These are phyloP conservation scores for Trichopria drosophilae DNA, from an alignment of 2,888 invertebrate species.

Conservation along the genomic window DNA sequence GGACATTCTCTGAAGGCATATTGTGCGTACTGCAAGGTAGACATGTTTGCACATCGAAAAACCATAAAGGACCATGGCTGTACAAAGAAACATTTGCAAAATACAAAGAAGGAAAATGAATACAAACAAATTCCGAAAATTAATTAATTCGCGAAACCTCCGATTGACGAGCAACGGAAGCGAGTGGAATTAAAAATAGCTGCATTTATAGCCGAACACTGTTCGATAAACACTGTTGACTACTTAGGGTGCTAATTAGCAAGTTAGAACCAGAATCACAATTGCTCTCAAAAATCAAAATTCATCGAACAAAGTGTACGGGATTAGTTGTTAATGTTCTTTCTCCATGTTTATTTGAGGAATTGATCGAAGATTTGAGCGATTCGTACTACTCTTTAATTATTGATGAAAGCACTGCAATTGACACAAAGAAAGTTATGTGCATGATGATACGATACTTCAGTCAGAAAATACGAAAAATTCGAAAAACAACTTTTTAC, in stretches of 20 bases:
- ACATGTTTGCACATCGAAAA: too few relatives aligned
- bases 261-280: not conserved
- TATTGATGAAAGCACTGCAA: conserved; percentile 35
- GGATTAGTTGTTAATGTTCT: not conserved
- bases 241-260: not conserved
- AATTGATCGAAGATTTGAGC: conserved; percentile 1
- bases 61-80: too few relatives aligned
- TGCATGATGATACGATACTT: conserved; percentile 35
- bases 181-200: conserved; percentile 1
- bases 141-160: too few relatives aligned
- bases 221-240: too few relatives aligned
- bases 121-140: too few relatives aligned
- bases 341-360: not conserved
- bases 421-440: conserved; percentile 33
- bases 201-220: not conserved
- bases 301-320: not conserved
- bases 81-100: too few relatives aligned
- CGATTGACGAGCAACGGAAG: too few relatives aligned
- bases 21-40: too few relatives aligned
- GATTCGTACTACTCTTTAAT: not conserved
- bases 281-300: not conserved
- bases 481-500: conserved; percentile 36
- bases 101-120: too few relatives aligned
- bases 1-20: too few relatives aligned
- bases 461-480: conserved; percentile 24